A percentile compares a stretch with the other conserved stretches of the same genome.
Evolutionary conservation across 2,888 invertebrate genomes (phyloP).

Genomic region (Meta bourneti): DNA sequence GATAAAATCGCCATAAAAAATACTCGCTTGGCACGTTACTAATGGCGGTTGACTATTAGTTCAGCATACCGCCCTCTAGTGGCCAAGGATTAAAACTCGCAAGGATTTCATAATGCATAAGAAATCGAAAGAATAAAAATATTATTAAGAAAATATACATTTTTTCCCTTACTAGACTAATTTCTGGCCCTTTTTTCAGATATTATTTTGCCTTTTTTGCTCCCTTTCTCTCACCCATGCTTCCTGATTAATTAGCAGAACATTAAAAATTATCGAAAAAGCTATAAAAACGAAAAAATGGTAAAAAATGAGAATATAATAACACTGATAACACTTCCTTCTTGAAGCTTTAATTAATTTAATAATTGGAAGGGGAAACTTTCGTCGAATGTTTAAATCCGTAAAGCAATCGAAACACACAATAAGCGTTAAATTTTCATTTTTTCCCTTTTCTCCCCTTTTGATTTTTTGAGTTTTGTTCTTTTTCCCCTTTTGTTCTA

Average conservation of each 20-base stretch:
- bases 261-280: conserved; percentile 58
- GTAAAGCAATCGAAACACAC: conserved; percentile 58
- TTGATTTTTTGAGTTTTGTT: not conserved
- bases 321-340: conserved; percentile 55
- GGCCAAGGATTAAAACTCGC: conserved; percentile 11
- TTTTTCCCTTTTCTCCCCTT: not conserved
- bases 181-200: conserved; percentile 3
- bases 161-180: conserved; percentile 9
- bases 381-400: conserved; percentile 41
- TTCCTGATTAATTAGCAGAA: conserved; percentile 51
- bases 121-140: not conserved
- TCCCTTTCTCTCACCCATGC: not conserved
- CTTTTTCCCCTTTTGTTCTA: conserved; percentile 24
- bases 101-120: not conserved
- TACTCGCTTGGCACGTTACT: too few species aligned
- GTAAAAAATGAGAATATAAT: conserved; percentile 28
- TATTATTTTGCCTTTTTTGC: not conserved
- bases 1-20: too few species aligned
- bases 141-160: not conserved
- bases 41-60: not conserved
- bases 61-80: conserved; percentile 9
- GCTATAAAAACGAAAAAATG: conserved; percentile 2
- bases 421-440: conserved; percentile 45
- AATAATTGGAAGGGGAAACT: conserved; percentile 57
- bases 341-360: conserved; percentile 66